Evolutionary conservation across 30 jellyfish, hydroid and myxozoan species (phyloP), one percentile per base, ranked within the genome.

Genomic region (Aurelia sp.): DNA sequence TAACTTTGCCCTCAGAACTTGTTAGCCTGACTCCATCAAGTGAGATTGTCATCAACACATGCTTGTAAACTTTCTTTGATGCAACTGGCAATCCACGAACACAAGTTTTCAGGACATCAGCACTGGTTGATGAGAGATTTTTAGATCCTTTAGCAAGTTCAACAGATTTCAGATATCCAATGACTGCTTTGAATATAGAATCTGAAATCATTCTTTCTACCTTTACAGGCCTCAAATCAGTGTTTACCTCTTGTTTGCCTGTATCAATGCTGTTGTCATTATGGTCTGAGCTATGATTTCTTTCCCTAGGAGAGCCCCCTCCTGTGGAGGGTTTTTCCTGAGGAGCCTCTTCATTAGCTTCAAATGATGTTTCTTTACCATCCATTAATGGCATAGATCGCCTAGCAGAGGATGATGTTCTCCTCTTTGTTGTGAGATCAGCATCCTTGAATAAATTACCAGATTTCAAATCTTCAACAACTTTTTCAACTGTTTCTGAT

Each of bases 121-220:
- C 58, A 63, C 97, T 85, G 13, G 98, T 68, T 5, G 90, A 51
- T 38, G 88, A 74, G 12, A 91, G 68, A 66, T 71, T 85, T 31
- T 55, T 33, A 8, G 66, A 87, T 44, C 55, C 55, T 57, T 72
- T 72, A 18, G 98, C 97, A 48, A 91, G 91, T 44, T 91, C 98
- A 85, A 86, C 75, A 12, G 98, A 78, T 63, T 88, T 60, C 66
- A 84, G 58, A 63, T 91, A 91, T 17, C 91, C 90, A 73, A 85
- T 91, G 38, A 85, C 69, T 38, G 67, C 81, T 66, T 74, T 70
- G 61, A 22, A 84, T 44, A 44, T 44, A 44, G 55, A 44, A 16
- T 44, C 15, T 44, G 55, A 44, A 44, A 7, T 44, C 15, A 13
- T 44, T 44, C 15, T 44, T 8, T 44, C 55, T 44, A 44, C 55